Conservation (phyloP, 2,797 vertebrate species). For the Notamacropus eugenii region DNA sequence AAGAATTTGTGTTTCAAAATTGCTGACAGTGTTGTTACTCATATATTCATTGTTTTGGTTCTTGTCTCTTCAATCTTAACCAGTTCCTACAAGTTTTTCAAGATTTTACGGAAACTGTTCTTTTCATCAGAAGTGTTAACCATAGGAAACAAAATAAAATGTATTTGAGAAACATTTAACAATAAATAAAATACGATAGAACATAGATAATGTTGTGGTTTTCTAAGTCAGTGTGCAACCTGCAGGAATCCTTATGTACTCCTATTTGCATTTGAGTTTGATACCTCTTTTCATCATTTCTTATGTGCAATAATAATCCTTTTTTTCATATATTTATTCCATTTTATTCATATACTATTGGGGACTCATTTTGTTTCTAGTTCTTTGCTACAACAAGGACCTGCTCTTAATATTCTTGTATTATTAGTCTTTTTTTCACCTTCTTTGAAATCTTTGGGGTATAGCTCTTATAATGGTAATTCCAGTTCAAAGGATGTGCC, state of each 20-base stretch:
- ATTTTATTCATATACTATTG: too few relatives aligned
- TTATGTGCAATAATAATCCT: not conserved
- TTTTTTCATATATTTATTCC: too few relatives aligned
- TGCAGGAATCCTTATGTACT: not conserved
- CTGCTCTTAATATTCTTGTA: too few relatives aligned
- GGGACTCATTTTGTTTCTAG: too few relatives aligned
- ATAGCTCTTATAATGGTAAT: too few relatives aligned
- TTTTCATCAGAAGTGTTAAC: not conserved
- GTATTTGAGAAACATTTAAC: not conserved
- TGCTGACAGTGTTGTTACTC: not conserved
- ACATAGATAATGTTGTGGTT: not conserved
- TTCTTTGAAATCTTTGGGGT: too few relatives aligned
- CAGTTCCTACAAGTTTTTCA: not conserved
- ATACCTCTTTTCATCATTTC: not conserved
- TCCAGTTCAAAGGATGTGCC: too few relatives aligned
- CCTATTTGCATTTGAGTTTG: too few relatives aligned
- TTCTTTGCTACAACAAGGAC: too few relatives aligned
- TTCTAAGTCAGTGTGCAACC: not conserved
- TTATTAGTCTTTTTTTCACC: too few relatives aligned
- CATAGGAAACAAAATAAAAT: not conserved
- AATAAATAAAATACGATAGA: not conserved
- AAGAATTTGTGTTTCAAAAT: not conserved
- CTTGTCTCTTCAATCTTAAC: not conserved
- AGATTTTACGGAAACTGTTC: not conserved
- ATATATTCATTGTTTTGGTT: not conserved